These are phyloP conservation scores for Nannospalax galili DNA, from an alignment of 2,113 vertebrate genomes.

Conservation along the genomic window DNA sequence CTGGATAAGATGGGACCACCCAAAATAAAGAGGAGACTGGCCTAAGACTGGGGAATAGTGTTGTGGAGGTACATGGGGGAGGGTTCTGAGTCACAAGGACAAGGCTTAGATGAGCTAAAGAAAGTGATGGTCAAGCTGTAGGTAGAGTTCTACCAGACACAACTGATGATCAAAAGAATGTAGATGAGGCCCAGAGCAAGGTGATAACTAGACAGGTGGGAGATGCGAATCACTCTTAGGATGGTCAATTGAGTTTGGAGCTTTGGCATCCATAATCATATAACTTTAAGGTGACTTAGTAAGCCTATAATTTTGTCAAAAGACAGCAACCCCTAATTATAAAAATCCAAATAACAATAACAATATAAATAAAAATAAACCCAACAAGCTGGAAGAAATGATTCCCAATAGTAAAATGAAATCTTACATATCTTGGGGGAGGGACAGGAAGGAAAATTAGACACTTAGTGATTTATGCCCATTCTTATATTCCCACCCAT, in stretches of 20 bases:
- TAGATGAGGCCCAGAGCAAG: neutral
- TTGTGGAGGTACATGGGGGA: neutral
- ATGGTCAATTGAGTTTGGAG: neutral
- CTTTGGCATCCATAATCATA: neutral
- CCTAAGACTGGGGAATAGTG: neutral
- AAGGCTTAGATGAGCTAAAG: neutral
- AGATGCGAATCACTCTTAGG: neutral
- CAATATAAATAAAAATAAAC: neutral
- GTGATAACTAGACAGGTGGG: neutral
- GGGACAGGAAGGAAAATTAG: neutral
- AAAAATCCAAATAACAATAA: neutral
- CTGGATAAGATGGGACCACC: neutral
- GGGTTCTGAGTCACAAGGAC: neutral
- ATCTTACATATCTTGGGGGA: neutral
- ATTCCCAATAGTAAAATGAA: neutral
- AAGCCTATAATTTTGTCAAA: slow-evolving; percentile 22
- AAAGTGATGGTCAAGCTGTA: neutral
- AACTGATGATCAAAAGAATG: neutral
- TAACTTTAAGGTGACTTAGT: neutral
- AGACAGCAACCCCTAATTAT: neutral
- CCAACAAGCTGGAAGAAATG: neutral
- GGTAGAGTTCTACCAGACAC: neutral
- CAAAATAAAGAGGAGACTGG: neutral
- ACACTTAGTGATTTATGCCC: neutral
- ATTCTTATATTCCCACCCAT: neutral